phyloP scores from a whole-genome alignment of 2,797 vertebrate species.

The Aphelocoma californica region DNA sequence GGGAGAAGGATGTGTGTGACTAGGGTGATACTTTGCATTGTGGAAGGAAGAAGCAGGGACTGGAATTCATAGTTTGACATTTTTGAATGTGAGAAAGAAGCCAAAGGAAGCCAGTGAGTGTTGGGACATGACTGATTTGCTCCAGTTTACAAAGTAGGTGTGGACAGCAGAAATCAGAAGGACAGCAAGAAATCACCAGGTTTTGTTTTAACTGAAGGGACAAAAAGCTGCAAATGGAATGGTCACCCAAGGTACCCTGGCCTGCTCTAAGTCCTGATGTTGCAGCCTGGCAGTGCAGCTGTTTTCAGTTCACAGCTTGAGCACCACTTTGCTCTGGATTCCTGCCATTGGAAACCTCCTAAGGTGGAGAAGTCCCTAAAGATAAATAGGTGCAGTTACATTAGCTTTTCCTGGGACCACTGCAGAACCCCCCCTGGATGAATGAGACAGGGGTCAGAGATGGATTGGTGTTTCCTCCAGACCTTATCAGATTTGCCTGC shows the following conservation, averaged over 20 bases:
- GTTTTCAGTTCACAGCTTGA: neutral
- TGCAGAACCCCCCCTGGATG: neutral
- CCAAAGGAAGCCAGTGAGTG: slow-evolving; percentile 21
- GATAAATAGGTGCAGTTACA: neutral
- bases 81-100: neutral
- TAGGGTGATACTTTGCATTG: neutral
- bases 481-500: neutral
- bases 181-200: neutral
- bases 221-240: neutral
- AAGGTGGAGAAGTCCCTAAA: neutral
- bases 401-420: neutral
- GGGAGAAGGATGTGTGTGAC: neutral
- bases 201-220: neutral
- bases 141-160: neutral
- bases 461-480: neutral
- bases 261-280: neutral
- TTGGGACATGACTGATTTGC: neutral
- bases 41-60: slow-evolving; percentile 15
- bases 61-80: neutral
- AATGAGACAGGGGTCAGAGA: neutral
- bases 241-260: neutral
- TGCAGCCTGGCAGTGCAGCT: neutral
- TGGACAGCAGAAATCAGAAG: neutral
- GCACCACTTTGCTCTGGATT: neutral
- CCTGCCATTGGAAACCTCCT: neutral